These are phyloP conservation scores for Cyrtorhinus lividipennis DNA, from an alignment of 1,140 invertebrate species.

Conservation along the genomic window DNA sequence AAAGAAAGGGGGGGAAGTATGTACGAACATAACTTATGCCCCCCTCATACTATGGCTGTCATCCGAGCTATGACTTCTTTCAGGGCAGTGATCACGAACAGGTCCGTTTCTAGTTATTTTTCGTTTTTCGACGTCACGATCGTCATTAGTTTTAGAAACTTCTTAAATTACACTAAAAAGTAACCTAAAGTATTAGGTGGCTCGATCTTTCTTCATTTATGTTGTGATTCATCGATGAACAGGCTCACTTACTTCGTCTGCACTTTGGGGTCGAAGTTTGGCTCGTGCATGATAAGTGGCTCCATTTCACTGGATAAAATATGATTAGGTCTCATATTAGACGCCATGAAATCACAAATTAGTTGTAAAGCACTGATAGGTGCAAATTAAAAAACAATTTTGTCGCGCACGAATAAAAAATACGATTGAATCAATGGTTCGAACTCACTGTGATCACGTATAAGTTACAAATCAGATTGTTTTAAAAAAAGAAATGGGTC, in stretches of 20 bases:
- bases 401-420: background rate
- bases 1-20: no score
- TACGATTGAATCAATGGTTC: background rate
- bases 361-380: background rate
- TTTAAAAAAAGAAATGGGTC: background rate
- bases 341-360: background rate
- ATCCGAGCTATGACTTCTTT: no score
- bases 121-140: background rate
- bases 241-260: background rate
- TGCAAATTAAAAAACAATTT: background rate
- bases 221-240: no score
- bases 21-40: no score
- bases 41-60: no score
- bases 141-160: background rate
- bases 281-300: background rate
- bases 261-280: background rate
- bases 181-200: background rate
- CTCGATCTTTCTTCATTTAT: no score
- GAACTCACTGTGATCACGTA: background rate
- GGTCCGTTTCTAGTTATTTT: background rate
- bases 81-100: no score
- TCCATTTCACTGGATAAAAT: background rate
- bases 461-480: background rate
- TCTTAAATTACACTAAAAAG: background rate
- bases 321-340: background rate